Base-by-base conservation (phyloP, 1,140 invertebrate species). In the Luehdorfia chinensis region DNA sequence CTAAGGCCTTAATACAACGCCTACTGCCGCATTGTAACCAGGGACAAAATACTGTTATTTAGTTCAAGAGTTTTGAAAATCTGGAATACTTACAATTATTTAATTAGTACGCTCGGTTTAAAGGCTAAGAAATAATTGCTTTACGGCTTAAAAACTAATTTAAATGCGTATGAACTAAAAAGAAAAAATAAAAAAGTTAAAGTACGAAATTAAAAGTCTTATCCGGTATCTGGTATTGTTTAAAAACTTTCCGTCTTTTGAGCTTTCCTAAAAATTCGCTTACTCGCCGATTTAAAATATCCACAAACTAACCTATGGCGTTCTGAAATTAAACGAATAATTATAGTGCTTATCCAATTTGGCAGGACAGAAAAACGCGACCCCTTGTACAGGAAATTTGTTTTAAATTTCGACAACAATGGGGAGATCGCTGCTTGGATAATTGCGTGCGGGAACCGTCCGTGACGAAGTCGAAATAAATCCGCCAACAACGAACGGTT, bases 371-470 rank as follows among this genome's bases (percentile, higher is more conserved):
- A 76, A 81, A 77, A 84, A 79, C 66, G 62, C 74, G 74, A 76
- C 77, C 80, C 80, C 76, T 75, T 66, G 57, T 62, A 73, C 71
- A 77, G 75, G 76, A 80, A 84, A 84, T 83, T 83, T 84, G 80
- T 84, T 84, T 84, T 80, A 80, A 84, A 81, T 77, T 80, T 84
- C 80, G 66, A 80, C 77, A 84, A 84, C 80, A 84, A 84, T 84
- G 80, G 78, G 62, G 66, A 78, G 80, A 84, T 84, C 53, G 66
- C 60, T 46, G 62, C 44, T 55, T 37, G 65, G 77, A 80, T 84
- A 80, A 83, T 78, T 81, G 69, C 63, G 68, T 65, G 68, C 64
- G 67, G 62, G 71, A 77, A 75, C 68, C 52, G 57, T 63, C 73
- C 74, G 71, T 78, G 76, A 81, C 68, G 73, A 56, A 48, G 53